Evolutionary conservation across 2,888 invertebrate genomes (phyloP), one percentile per base, ranked within the genome.

Genomic region (Xestia xanthographa): DNA sequence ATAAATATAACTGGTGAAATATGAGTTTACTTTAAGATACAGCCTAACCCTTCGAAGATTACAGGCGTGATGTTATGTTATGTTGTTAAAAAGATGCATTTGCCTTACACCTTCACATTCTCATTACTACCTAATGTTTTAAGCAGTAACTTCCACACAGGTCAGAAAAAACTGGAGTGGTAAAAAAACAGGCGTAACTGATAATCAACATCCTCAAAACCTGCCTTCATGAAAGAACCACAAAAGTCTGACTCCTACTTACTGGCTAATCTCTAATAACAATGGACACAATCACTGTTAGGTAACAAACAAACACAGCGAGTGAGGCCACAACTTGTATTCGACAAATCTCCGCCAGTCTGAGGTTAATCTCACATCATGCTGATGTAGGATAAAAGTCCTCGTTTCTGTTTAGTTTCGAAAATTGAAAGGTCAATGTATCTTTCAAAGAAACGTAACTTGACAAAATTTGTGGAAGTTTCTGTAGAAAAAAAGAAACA

Each of bases 241-340:
- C 34, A 34, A 60, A 60, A 34, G 4, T 60, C 34, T 9, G 20
- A 60, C 1, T 60, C 60, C 20, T 5, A 20, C 34, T 38, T 12
- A 62, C 38, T 34, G 20, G 20, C 20, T 50, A 43, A 62, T 67
- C 34, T 29, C 58, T 5, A 14, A 14, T 20, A 48, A 66, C 68
- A 81, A 66, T 84, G 68, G 41, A 65, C 17, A 66, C 43, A 14
- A n/a, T 48, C 41, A n/a, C 53, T 41, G 74, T 60, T 53, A n/a
- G 29, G 26, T 66, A 68, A 69, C 45, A 74, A 80, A 73, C 71
- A 66, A 53, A 72, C 68, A 73, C 60, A 71, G 48, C 26, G 20
- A 81, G 68, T 74, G 68, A 48, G 43, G 41, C 80, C 65, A 34
- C 81, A 77, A 77, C 66, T 72, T 62, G 41, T 12, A 53, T 63